Conservation (phyloP, 2,888 invertebrate species). For the Acanthacorydalis orientalis region DNA sequence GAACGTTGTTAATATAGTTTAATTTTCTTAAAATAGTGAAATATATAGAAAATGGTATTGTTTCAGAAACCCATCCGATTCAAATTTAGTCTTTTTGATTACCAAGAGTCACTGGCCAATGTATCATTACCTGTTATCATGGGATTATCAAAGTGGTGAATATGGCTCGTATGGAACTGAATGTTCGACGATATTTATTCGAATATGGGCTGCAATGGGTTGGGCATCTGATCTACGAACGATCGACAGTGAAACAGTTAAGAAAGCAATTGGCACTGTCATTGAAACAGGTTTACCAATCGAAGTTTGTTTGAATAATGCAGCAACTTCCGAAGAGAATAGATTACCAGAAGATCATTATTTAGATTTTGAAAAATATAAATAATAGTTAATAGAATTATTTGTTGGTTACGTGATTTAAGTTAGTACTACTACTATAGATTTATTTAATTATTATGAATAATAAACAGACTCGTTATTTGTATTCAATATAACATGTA, state of each 20-base stretch:
- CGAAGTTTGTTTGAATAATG: constrained; percentile 36
- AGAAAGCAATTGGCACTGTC: constrained; percentile 41
- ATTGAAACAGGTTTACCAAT: constrained; percentile 37
- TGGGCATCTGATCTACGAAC: constrained; percentile 46
- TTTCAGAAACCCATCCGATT: constrained; percentile 47
- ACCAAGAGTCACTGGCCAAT: constrained; percentile 64
- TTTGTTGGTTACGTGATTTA: too few species aligned
- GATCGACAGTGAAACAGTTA: constrained; percentile 41
- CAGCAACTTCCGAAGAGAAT: constrained; percentile 23
- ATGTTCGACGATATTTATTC: constrained; percentile 46
- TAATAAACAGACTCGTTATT: too few species aligned
- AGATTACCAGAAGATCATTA: constrained; percentile 28
- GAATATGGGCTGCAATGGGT: constrained; percentile 52
- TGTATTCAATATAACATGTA: too few species aligned
- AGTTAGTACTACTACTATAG: too few species aligned
- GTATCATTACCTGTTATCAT: constrained; percentile 62
- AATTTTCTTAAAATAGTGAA: too few species aligned
- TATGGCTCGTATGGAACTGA: constrained; percentile 59
- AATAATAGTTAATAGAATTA: not conserved
- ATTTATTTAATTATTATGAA: too few species aligned
- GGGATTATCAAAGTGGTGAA: constrained; percentile 71
- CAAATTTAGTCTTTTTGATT: constrained; percentile 57
- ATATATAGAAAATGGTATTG: too few species aligned
- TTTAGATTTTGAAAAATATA: constrained; percentile 13
- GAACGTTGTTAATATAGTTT: too few species aligned